Base-by-base conservation (phyloP, 2,113 vertebrate genomes). In the Scytalopus superciliaris region DNA sequence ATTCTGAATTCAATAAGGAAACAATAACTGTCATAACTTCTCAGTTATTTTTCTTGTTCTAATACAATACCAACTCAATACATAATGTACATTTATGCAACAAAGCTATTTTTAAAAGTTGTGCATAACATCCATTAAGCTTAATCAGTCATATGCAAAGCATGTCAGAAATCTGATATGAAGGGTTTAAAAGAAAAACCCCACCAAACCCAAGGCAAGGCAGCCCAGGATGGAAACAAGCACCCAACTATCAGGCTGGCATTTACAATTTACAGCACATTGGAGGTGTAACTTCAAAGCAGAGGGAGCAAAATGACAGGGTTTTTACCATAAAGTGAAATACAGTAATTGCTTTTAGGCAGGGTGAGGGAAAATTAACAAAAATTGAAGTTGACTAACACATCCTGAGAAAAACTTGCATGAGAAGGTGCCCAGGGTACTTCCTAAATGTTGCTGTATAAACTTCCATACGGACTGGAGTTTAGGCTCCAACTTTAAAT, bases 61-160 rank as follows among this genome's bases (percentile, higher is more conserved):
- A 86, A 74, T 76, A 96, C 95, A 96, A 89, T 79, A 95, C 30
- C 60, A 93, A 62, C 89, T 95, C 95, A 69, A 94, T 94, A 92
- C 40, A 87, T 68, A 93, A 96, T 49, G 75, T 63, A 59, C n/a
- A 93, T 91, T 95, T 88, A 76, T 70, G 44, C 87, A 96, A 87
- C 49, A 93, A 88, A 94, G 79, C 59, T 75, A 84, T 82, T 93
- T 87, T 89, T 88, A 22, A 42, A 60, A 94, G 31, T 44, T 88
- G 85, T 47, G 40, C 28, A 75, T 93, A 73, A 68, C 50, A 95
- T 67, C 73, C 55, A 68, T 82, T 93, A 79, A 69, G 74, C 64
- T 90, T 92, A 94, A 87, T 91, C 96, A 87, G 72, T 63, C 84
- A 59, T 56, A 95, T 81, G 69, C 66, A 97, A 93, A 89, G 89